Percentiles rank a stretch among this genome's conserved stretches.
These are phyloP conservation scores for Bombycilla garrulus DNA, from an alignment of 2,113 vertebrate genomes.

Conservation along the genomic window DNA sequence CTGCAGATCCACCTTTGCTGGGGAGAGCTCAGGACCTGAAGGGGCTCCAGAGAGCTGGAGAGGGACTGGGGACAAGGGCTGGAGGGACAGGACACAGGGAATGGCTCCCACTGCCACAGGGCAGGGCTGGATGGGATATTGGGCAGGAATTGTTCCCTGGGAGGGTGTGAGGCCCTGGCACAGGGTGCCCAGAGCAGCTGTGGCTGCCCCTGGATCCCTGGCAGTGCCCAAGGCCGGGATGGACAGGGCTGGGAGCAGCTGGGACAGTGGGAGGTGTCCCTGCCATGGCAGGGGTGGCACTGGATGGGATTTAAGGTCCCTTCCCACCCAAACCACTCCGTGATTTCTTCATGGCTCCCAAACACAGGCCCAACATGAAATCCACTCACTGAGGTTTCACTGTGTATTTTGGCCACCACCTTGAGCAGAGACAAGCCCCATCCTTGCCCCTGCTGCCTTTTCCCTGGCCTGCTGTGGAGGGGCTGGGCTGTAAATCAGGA, in stretches of 20 bases:
- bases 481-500: background rate
- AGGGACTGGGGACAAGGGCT: background rate
- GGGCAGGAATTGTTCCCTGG: background rate
- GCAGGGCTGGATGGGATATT: background rate
- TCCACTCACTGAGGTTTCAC: background rate
- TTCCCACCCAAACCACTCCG: background rate
- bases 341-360: background rate
- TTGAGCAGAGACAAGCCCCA: background rate
- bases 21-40: background rate
- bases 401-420: fast-evolving
- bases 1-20: background rate
- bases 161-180: background rate
- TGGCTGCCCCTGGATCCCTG: background rate
- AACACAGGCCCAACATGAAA: fast-evolving
- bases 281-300: background rate
- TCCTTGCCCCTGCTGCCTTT: background rate
- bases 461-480: background rate
- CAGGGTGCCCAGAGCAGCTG: background rate
- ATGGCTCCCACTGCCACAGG: background rate
- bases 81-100: background rate
- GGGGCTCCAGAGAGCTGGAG: background rate
- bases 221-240: background rate
- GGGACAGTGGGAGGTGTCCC: background rate
- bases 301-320: fast-evolving
- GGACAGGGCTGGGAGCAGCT: background rate